Percentiles rank a stretch among this genome's conserved stretches.
These are phyloP conservation scores for Sus cebifrons DNA, from an alignment of 2,797 vertebrate species.

Conservation along the genomic window DNA sequence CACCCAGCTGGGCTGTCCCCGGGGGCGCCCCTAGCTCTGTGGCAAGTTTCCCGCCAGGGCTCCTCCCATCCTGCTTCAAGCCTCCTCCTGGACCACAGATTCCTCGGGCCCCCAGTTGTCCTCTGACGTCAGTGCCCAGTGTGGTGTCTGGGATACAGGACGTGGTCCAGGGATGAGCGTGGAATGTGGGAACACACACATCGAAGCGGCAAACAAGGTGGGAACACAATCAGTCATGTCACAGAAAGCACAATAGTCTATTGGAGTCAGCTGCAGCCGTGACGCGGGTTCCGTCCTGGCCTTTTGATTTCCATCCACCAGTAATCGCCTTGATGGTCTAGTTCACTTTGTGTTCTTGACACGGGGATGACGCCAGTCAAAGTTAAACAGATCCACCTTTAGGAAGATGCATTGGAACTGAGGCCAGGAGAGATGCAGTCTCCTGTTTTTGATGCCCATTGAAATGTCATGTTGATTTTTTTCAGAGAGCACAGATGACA, in stretches of 20 bases:
- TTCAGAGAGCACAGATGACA: constrained; percentile 52
- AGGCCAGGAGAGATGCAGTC: background rate
- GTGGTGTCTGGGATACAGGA: background rate
- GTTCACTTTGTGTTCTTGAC: constrained; percentile 12
- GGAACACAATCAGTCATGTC: background rate
- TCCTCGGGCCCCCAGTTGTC: too few species aligned
- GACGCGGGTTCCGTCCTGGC: background rate
- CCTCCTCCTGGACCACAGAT: background rate
- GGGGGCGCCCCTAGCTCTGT: background rate
- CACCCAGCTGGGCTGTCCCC: background rate
- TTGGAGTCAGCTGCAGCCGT: background rate
- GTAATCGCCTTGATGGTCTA: constrained; percentile 20
- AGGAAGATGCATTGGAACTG: background rate
- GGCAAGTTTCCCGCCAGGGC: background rate
- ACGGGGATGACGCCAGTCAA: background rate
- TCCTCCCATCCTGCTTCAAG: background rate
- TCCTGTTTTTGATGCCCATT: background rate
- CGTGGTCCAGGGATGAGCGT: background rate
- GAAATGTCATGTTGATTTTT: background rate
- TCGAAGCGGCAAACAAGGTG: background rate
- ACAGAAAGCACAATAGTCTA: background rate
- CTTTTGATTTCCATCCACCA: constrained; percentile 12
- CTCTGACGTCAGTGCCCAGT: background rate
- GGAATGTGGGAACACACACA: background rate
- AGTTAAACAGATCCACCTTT: constrained; percentile 25